Evolutionary conservation across 2,113 vertebrate species (phyloP).

Genomic region (Galemys pyrenaicus): DNA sequence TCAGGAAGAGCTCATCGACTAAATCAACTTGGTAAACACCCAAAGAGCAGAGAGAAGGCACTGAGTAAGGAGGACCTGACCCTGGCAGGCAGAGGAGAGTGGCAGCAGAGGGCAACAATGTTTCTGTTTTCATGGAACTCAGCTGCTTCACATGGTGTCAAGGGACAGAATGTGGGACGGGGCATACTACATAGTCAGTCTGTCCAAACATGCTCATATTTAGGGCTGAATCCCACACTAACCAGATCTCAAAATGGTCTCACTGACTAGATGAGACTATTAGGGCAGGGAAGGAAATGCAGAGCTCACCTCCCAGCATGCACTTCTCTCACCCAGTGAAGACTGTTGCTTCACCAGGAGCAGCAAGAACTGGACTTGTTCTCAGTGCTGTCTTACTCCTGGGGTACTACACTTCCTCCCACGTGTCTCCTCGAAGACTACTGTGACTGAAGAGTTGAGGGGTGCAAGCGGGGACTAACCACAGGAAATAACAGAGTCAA

Average conservation of each 20-base stretch:
- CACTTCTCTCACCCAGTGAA: background rate
- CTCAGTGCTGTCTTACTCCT: no score
- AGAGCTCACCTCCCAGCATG: no score
- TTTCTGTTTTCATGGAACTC: no score
- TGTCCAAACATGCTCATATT: background rate
- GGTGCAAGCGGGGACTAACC: background rate
- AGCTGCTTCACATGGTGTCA: accelerated
- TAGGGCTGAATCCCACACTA: background rate
- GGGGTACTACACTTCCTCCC: background rate
- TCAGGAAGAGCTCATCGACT: background rate
- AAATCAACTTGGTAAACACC: background rate
- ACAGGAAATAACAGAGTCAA: accelerated
- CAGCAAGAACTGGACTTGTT: no score
- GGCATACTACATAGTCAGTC: background rate
- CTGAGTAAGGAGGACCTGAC: accelerated
- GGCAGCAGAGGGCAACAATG: accelerated
- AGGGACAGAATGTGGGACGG: background rate
- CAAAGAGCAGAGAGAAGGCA: no score
- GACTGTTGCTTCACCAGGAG: background rate
- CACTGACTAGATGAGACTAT: accelerated
- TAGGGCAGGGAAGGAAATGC: background rate
- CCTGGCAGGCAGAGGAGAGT: accelerated
- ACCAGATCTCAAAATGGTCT: background rate
- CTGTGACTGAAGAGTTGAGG: background rate
- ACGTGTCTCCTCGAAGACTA: background rate